Percentiles rank a stretch among this genome's conserved stretches.
Conservation (phyloP, 2,888 invertebrate genomes). For the Drepana falcataria region DNA sequence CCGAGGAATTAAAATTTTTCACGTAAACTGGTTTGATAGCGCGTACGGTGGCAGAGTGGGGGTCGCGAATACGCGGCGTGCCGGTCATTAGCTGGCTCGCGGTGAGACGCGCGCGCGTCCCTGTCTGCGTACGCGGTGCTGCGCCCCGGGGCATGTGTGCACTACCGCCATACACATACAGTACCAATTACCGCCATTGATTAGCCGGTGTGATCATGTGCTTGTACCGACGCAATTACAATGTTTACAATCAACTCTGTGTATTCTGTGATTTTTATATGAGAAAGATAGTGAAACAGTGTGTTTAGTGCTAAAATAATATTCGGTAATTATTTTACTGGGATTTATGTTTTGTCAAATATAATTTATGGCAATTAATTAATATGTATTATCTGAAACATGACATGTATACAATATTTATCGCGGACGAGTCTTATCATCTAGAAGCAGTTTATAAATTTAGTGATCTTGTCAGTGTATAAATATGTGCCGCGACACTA, state of each 20-base stretch:
- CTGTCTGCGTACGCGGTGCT: constrained; percentile 43
- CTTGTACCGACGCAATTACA: constrained; percentile 22
- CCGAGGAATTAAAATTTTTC: constrained; percentile 73
- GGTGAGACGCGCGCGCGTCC: constrained; percentile 66
- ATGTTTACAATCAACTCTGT: not conserved
- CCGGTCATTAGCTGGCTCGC: constrained; percentile 72
- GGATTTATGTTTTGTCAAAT: not conserved
- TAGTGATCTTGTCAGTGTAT: constrained; percentile 48
- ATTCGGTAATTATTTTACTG: constrained; percentile 1
- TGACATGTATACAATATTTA: constrained; percentile 8
- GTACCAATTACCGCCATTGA: constrained; percentile 18
- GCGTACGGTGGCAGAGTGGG: constrained; percentile 68
- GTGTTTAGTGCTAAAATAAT: constrained; percentile 4
- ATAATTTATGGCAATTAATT: not conserved
- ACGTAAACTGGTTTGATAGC: constrained; percentile 78
- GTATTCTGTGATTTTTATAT: not conserved
- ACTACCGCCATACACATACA: not conserved
- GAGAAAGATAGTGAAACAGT: not conserved
- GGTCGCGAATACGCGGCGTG: constrained; percentile 72
- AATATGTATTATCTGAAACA: no score
- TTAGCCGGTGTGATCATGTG: constrained; percentile 40
- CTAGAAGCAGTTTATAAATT: constrained; percentile 45
- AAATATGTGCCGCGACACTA: constrained; percentile 54
- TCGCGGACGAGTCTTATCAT: constrained; percentile 23
- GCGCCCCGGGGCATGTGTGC: not conserved